These are phyloP conservation scores for Noctua janthe DNA, from an alignment of 2,888 invertebrate genomes.

Conservation along the genomic window DNA sequence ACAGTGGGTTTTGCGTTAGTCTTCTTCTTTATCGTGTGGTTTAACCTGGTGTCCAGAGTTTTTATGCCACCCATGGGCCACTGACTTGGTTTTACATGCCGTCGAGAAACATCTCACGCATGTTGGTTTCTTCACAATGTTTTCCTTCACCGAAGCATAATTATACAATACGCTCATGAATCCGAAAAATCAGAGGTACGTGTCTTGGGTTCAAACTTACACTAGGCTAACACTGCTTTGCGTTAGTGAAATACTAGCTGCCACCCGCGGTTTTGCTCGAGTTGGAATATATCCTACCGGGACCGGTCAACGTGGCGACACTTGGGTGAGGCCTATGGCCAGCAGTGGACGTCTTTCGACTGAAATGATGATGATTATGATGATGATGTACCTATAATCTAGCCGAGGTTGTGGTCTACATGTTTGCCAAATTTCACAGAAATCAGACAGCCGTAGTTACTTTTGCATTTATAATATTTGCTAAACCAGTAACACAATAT, in stretches of 20 bases:
- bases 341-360: too few species aligned
- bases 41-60: background rate
- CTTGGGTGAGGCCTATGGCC: too few species aligned
- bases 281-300: background rate
- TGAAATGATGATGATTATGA: too few species aligned
- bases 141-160: too few species aligned
- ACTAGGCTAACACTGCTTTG: background rate
- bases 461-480: background rate
- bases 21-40: background rate
- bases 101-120: background rate
- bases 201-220: too few species aligned
- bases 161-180: too few species aligned
- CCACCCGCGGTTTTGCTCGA: background rate
- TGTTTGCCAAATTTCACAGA: background rate
- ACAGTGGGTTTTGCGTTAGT: background rate
- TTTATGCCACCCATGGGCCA: too few species aligned
- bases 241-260: background rate
- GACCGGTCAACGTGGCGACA: too few species aligned
- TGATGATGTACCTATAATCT: background rate
- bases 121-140: too few species aligned
- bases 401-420: background rate
- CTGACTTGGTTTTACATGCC: too few species aligned
- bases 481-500: background rate
- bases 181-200: too few species aligned
- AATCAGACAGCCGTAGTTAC: background rate